A percentile compares a stretch with the other conserved stretches of the same genome.
These are phyloP conservation scores for Tonatia bakeri DNA, from an alignment of 2,113 vertebrate genomes.

Conservation along the genomic window DNA sequence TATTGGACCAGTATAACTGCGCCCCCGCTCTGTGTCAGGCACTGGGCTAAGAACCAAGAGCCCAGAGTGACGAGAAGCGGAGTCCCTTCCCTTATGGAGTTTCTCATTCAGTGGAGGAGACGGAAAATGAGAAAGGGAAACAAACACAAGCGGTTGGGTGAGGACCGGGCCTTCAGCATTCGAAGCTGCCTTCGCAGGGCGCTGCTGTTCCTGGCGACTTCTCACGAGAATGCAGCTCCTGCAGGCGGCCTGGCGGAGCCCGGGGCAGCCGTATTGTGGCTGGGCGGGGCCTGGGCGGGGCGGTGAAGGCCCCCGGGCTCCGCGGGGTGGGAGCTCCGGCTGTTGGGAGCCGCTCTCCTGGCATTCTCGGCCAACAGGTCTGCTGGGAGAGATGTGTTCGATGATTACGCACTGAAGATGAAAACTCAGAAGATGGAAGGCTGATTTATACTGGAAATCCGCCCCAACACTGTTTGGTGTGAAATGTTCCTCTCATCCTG, in stretches of 20 bases:
- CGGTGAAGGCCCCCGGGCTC: neutral
- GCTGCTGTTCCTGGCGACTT: neutral
- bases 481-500: slow-evolving; percentile 92
- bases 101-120: neutral
- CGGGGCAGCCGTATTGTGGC: neutral
- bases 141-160: neutral
- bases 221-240: neutral
- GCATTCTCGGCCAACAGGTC: neutral
- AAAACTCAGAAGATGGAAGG: slow-evolving; percentile 80
- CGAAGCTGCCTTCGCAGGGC: neutral
- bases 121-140: neutral
- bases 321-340: neutral
- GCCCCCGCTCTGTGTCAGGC: neutral
- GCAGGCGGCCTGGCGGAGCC: neutral
- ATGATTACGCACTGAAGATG: slow-evolving; percentile 49
- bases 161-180: neutral
- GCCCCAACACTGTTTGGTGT: slow-evolving; percentile 85
- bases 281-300: neutral
- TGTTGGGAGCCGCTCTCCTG: neutral
- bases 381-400: slow-evolving; percentile 46
- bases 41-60: neutral
- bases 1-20: neutral
- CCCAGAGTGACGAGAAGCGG: neutral
- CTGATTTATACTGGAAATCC: slow-evolving; percentile 90
- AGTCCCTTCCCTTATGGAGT: neutral